Conservation (phyloP, 2,113 vertebrate genomes). For the Nerophis ophidion region DNA sequence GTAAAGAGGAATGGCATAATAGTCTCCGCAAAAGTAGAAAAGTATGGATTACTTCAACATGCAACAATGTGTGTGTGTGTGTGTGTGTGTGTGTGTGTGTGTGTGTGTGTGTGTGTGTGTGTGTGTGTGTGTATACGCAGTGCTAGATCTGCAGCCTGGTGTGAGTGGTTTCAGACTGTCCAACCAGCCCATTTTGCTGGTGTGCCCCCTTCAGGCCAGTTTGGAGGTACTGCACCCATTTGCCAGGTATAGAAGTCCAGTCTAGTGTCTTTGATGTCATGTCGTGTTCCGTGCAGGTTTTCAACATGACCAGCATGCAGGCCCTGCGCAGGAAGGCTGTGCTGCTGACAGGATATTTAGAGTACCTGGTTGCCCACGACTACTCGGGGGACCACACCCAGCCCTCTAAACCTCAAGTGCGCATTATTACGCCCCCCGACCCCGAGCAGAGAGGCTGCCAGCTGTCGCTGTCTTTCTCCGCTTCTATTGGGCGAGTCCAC, state of each 20-base stretch:
- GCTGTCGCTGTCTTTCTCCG: constrained; percentile 82
- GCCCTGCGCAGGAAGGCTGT: constrained; percentile 84
- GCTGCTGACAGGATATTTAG: constrained; percentile 89
- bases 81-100: too few species aligned
- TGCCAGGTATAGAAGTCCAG: too few species aligned
- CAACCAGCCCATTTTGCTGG: constrained; percentile 89
- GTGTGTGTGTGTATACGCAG: constrained; percentile 56
- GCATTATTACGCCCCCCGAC: constrained; percentile 80
- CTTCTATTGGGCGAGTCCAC: constrained; percentile 72
- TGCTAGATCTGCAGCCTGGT: constrained; percentile 81
- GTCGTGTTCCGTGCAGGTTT: constrained; percentile 70
- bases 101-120: neutral
- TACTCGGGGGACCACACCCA: constrained; percentile 56
- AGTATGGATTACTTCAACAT: too few species aligned
- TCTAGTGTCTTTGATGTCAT: too few species aligned
- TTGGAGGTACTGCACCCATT: constrained; percentile 79
- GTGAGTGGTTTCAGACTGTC: constrained; percentile 86
- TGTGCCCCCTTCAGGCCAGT: constrained; percentile 88
- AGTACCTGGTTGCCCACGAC: constrained; percentile 79
- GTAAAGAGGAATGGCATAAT: too few species aligned
- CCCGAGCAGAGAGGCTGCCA: constrained; percentile 85
- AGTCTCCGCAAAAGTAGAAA: too few species aligned
- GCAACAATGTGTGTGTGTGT: too few species aligned
- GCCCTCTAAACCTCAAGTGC: constrained; percentile 65
- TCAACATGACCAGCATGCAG: constrained; percentile 78